These are phyloP conservation scores for Poecilia latipinna DNA, from an alignment of 2,113 vertebrate genomes.

Conservation along the genomic window DNA sequence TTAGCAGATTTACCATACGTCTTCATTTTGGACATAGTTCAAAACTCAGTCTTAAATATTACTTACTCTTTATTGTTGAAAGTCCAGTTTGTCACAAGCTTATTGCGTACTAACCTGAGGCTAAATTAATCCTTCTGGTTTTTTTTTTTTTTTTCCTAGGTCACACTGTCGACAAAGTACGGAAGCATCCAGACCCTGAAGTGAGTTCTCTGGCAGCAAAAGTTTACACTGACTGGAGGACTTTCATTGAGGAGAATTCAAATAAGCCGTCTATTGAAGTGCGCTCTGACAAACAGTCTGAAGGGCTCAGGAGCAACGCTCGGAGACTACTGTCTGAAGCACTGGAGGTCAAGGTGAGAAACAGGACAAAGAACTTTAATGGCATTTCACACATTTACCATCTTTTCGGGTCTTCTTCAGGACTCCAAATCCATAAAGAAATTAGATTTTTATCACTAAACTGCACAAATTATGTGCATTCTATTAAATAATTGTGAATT, in stretches of 20 bases:
- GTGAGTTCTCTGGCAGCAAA: constrained; percentile 85
- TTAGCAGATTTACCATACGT: too few species aligned
- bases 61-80: too few species aligned
- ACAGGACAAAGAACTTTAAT: not conserved
- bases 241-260: constrained; percentile 85
- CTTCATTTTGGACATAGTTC: too few species aligned
- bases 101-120: not conserved
- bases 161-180: constrained; percentile 87
- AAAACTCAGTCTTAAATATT: too few species aligned
- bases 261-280: constrained; percentile 92
- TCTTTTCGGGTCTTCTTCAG: too few species aligned
- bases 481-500: too few species aligned
- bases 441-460: too few species aligned
- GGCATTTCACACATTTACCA: not conserved
- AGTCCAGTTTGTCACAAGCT: not conserved
- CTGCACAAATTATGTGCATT: too few species aligned
- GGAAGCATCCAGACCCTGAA: constrained; percentile 84
- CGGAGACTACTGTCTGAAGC: constrained; percentile 87
- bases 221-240: constrained; percentile 87
- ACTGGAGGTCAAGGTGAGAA: constrained; percentile 87
- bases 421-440: too few species aligned
- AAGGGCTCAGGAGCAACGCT: constrained; percentile 87
- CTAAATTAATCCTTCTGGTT: not conserved
- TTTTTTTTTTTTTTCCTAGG: constrained; percentile 70
- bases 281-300: constrained; percentile 86